phyloP scores from a whole-genome alignment of 2,113 vertebrate genomes.

The Apeltes quadracus region DNA sequence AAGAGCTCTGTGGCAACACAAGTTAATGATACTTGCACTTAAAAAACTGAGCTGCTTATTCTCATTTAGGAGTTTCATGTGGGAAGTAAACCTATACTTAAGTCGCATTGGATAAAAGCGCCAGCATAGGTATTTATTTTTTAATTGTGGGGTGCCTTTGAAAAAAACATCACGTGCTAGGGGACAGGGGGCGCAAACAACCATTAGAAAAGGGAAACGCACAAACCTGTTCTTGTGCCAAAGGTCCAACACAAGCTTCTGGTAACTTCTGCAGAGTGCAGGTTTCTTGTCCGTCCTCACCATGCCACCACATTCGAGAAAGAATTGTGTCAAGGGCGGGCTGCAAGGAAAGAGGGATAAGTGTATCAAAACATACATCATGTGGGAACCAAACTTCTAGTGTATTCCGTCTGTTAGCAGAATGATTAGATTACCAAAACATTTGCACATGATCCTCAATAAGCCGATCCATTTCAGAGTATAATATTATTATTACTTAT shows the following conservation, averaged over 20 bases:
- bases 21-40: neutral
- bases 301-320: constrained; percentile 93
- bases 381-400: neutral
- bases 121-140: neutral
- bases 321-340: constrained; percentile 95
- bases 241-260: constrained; percentile 95
- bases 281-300: constrained; percentile 97
- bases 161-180: neutral
- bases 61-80: neutral
- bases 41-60: neutral
- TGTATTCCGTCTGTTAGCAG: neutral
- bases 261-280: constrained; percentile 97
- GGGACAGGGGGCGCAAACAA: neutral
- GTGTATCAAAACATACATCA: neutral
- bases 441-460: neutral
- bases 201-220: neutral
- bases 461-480: neutral
- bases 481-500: neutral
- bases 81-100: too few species aligned
- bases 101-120: too few species aligned
- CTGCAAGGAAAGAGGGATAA: constrained; percentile 68
- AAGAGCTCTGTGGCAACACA: neutral
- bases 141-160: neutral
- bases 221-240: constrained; percentile 97
- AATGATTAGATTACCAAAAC: neutral